These are phyloP conservation scores for Erebia aethiops DNA, from an alignment of 2,888 invertebrate genomes.

Conservation along the genomic window DNA sequence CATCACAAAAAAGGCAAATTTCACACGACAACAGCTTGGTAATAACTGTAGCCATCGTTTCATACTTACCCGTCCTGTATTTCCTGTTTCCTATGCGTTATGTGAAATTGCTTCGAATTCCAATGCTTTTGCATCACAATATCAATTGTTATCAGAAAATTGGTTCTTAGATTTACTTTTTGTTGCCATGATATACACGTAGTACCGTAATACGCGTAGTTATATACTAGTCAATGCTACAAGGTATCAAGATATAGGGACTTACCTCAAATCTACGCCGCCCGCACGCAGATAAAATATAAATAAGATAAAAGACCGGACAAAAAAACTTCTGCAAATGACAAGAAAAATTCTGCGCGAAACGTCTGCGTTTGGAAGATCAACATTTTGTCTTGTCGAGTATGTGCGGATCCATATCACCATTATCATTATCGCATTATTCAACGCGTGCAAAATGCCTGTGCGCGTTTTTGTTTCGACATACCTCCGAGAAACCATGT, in stretches of 20 bases:
- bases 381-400: too few relatives aligned
- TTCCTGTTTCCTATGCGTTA: constrained; percentile 70
- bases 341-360: too few relatives aligned
- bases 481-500: too few relatives aligned
- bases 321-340: too few relatives aligned
- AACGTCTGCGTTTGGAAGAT: too few relatives aligned
- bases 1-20: constrained; percentile 54
- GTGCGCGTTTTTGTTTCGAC: too few relatives aligned
- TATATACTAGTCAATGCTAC: neutral
- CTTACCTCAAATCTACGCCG: too few relatives aligned
- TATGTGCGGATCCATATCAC: too few relatives aligned
- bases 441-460: too few relatives aligned
- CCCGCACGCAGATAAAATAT: too few relatives aligned
- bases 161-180: constrained; percentile 64
- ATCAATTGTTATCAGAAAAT: constrained; percentile 64
- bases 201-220: neutral
- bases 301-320: too few relatives aligned
- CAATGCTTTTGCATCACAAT: constrained; percentile 48
- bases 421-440: too few relatives aligned
- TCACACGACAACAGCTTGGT: constrained; percentile 50
- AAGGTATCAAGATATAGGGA: neutral
- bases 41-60: constrained; percentile 58
- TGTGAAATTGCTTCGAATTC: constrained; percentile 70
- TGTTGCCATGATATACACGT: constrained; percentile 46
- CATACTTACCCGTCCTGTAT: constrained; percentile 68